A percentile compares a stretch with the other conserved stretches of the same genome.
These are phyloP conservation scores for Latrodectus geometricus DNA, from an alignment of 1,140 invertebrate genomes.

Conservation along the genomic window DNA sequence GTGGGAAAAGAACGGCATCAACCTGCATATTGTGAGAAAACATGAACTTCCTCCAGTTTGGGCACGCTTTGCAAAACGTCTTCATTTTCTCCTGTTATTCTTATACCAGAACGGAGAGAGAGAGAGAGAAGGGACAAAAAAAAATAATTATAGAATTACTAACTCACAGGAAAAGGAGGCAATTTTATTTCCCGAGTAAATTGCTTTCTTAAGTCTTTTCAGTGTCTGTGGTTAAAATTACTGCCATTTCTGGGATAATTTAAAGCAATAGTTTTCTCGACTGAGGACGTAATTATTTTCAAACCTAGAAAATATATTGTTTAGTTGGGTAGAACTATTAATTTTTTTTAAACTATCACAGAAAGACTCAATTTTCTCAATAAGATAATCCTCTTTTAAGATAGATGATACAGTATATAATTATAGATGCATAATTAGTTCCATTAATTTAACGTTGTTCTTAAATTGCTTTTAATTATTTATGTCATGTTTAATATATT, in stretches of 20 bases:
- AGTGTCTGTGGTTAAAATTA: constrained; percentile 18
- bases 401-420: no score
- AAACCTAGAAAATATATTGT: no score
- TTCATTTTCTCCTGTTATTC: constrained; percentile 25
- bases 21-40: constrained; percentile 3
- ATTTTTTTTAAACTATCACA: background rate
- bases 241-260: constrained; percentile 18
- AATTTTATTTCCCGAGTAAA: constrained; percentile 23
- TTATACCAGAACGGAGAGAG: background rate
- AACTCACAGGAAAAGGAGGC: background rate
- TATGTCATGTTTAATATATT: no score
- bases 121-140: background rate
- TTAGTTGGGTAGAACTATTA: no score
- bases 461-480: no score
- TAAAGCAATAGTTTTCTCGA: constrained; percentile 17
- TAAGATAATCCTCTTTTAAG: no score
- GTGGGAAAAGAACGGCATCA: background rate
- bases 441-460: no score
- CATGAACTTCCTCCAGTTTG: background rate
- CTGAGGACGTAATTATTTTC: background rate
- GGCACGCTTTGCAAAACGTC: constrained; percentile 8
- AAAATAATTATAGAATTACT: constrained; percentile 1
- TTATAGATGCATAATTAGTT: no score
- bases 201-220: background rate
- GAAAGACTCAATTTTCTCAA: no score